Evolutionary conservation across 2,113 vertebrate genomes (phyloP).

Genomic region (Sitta europaea): DNA sequence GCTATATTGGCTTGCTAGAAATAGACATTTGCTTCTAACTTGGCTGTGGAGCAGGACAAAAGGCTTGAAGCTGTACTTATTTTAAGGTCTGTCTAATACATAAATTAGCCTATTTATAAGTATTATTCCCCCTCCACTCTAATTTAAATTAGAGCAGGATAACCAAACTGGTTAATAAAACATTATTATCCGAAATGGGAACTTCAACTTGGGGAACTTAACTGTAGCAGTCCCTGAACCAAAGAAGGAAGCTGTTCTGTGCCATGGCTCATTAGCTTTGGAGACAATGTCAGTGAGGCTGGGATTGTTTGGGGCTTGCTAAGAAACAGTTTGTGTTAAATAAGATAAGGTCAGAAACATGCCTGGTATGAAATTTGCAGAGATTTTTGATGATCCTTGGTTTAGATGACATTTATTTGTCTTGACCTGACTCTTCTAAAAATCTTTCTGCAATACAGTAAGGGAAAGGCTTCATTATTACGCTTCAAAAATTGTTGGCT

Average conservation of each 20-base stretch:
- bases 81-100: neutral
- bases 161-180: neutral
- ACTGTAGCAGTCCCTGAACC: neutral
- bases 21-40: neutral
- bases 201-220: neutral
- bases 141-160: neutral
- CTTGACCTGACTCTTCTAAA: neutral
- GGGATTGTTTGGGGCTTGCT: neutral
- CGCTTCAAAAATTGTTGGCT: neutral
- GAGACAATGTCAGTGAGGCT: neutral
- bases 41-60: neutral
- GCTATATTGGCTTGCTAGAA: neutral
- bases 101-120: neutral
- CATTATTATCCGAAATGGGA: neutral
- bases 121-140: neutral
- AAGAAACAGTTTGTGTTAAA: neutral
- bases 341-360: neutral
- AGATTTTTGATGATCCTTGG: neutral
- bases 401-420: neutral
- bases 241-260: neutral
- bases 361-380: neutral
- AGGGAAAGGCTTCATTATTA: neutral
- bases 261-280: neutral
- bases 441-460: neutral
- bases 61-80: neutral